Base-by-base conservation (phyloP, 2,797 vertebrate genomes). In the Threskiornis aethiopicus region DNA sequence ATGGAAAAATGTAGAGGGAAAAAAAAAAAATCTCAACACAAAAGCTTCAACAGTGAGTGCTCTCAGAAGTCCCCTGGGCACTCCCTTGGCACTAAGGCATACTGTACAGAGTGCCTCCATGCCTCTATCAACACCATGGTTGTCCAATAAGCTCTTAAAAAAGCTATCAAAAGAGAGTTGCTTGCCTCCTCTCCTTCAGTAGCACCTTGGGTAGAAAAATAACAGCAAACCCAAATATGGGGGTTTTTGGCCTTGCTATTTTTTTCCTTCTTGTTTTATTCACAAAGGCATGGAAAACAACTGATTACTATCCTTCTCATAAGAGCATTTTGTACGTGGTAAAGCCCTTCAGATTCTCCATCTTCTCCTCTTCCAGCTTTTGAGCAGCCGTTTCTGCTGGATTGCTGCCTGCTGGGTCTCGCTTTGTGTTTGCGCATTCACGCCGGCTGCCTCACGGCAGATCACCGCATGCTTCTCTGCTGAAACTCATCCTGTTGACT, bases 201-300 rank as follows among this genome's bases (percentile, higher is more conserved):
- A 93, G n/a, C 29, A 58, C 54, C 55, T 41, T 57, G 8, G 10
- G 8, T 33, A 85, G 76, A 72, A 93, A 64, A 85, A 15, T n/a
- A 89, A 49, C n/a, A 86, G 39, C 46, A 80, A 92, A 51, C 26
- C 4, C 35, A 78, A 54, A 66, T 15, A 6, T 3, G 1, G 20
- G 5, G 6, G 0, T 0, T 9, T 35, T 58, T 84, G 41, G n/a
- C 22, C 29, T 33, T 0, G 1, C 8, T 75, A 1, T 29, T 70
- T 72, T 80, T 79, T 47, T 37, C 26, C 11, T 75, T 39, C 25
- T 66, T 54, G 8, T 76, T 87, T 86, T 62, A 67, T 61, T 84
- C 41, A 46, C 29, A 86, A 83, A 44, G 47, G 33, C 72, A n/a
- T 13, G 51, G 77, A 79, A 86, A 87, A 21, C 11, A 75, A 41